Conservation (phyloP, 2,888 invertebrate genomes). For the Calliscelio sp. region DNA sequence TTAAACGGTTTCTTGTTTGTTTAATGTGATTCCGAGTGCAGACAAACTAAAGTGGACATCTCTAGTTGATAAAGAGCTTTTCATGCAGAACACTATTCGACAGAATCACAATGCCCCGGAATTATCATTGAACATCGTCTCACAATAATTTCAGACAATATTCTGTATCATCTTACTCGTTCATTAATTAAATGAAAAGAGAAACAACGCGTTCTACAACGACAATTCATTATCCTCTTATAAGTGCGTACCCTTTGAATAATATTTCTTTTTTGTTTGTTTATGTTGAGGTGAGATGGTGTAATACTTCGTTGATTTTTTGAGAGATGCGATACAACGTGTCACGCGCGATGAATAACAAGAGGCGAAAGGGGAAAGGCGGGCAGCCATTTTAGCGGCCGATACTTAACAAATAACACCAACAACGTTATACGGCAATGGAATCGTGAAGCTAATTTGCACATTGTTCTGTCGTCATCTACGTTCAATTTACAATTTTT, state of each 20-base stretch:
- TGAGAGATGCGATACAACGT: conserved; percentile 66
- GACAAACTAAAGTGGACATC: too few relatives aligned
- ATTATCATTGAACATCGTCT: conserved; percentile 36
- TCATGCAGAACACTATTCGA: conserved; percentile 12
- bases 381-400: conserved; percentile 21
- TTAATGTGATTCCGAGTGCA: too few relatives aligned
- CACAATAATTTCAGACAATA: conserved; percentile 28
- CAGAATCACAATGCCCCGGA: conserved; percentile 38
- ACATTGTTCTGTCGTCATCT: neutral
- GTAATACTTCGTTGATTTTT: conserved; percentile 69
- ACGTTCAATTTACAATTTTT: neutral
- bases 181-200: conserved; percentile 48
- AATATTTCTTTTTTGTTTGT: too few relatives aligned
- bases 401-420: conserved; percentile 40
- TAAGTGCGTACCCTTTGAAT: conserved; percentile 54
- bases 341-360: conserved; percentile 59
- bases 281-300: conserved; percentile 56
- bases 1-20: too few relatives aligned
- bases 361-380: conserved; percentile 30
- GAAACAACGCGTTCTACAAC: conserved; percentile 59
- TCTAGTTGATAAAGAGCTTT: neutral
- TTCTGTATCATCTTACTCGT: conserved; percentile 19
- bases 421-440: conserved; percentile 28
- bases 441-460: conserved; percentile 4
- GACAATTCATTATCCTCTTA: conserved; percentile 51